phyloP scores from a whole-genome alignment of 2,797 vertebrate genomes.

The Rhinatrema bivittatum region DNA sequence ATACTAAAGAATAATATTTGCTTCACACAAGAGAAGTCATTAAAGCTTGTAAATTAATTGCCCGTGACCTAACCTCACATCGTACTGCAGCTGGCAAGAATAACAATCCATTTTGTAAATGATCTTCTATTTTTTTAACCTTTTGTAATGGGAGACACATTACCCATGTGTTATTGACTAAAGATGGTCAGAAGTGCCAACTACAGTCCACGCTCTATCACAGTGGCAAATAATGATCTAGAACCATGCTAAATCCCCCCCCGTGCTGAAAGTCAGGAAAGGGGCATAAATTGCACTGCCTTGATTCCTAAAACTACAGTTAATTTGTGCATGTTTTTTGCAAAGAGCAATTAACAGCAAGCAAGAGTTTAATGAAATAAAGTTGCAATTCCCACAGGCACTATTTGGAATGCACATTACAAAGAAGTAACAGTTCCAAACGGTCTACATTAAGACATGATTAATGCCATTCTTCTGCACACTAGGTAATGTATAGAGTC shows the following conservation, averaged over 20 bases:
- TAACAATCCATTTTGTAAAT: slow-evolving; percentile 19
- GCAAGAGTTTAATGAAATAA: slow-evolving; percentile 49
- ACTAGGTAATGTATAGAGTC: slow-evolving; percentile 21
- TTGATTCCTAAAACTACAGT: slow-evolving; percentile 33
- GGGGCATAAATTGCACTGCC: slow-evolving; percentile 23
- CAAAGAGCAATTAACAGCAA: slow-evolving; percentile 49
- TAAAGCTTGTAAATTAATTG: slow-evolving; percentile 37
- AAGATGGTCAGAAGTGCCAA: slow-evolving; percentile 1
- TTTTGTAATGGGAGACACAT: background rate
- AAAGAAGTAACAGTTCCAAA: slow-evolving; percentile 31
- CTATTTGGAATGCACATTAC: slow-evolving; percentile 42
- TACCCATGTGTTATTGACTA: slow-evolving; percentile 18
- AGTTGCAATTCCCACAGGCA: slow-evolving; percentile 44
- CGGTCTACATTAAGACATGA: slow-evolving; percentile 49
- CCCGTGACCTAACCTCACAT: slow-evolving; percentile 9
- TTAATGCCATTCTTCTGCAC: slow-evolving; percentile 44
- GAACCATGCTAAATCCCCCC: background rate
- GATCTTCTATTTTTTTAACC: slow-evolving; percentile 9
- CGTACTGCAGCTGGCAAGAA: slow-evolving; percentile 5
- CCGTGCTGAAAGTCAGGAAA: slow-evolving; percentile 10
- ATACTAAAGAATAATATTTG: slow-evolving; percentile 15
- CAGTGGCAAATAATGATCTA: slow-evolving; percentile 5
- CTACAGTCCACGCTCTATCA: background rate
- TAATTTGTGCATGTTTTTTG: slow-evolving; percentile 45
- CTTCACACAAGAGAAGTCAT: slow-evolving; percentile 20